Evolutionary conservation across 2,113 vertebrate genomes (phyloP).

Genomic region (Cyphomyrus plagiostoma): DNA sequence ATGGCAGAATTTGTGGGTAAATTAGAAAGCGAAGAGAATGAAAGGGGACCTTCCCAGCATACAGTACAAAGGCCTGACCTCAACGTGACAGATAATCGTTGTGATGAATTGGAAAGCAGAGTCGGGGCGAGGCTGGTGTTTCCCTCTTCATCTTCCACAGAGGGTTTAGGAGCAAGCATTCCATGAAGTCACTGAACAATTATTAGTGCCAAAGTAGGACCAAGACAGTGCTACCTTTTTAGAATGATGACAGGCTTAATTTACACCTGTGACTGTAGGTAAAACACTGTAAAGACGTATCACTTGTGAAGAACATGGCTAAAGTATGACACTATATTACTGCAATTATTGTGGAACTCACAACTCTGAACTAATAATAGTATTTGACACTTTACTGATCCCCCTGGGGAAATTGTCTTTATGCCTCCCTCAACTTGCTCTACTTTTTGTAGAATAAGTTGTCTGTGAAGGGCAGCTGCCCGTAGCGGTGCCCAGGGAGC

Average conservation of each 20-base stretch:
- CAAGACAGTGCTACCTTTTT: background rate
- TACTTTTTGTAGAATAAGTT: too few relatives aligned
- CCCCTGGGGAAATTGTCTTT: too few relatives aligned
- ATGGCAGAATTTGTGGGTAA: background rate
- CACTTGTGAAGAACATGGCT: background rate
- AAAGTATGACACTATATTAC: background rate
- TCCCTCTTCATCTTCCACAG: background rate
- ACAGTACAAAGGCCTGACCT: background rate
- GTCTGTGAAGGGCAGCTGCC: too few relatives aligned
- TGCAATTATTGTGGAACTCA: background rate
- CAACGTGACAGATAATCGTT: conserved; percentile 4
- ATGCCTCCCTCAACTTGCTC: too few relatives aligned
- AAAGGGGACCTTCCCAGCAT: background rate
- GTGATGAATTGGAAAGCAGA: background rate
- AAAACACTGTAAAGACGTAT: background rate
- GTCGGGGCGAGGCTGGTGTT: too few relatives aligned
- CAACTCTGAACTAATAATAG: background rate
- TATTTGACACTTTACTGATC: too few relatives aligned
- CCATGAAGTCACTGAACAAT: background rate
- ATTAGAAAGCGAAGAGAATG: background rate
- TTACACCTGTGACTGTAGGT: background rate
- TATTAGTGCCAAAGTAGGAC: background rate
- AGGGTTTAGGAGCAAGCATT: background rate
- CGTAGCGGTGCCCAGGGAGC: too few relatives aligned
- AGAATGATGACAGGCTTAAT: background rate